Conservation (phyloP, 2,113 vertebrate genomes). For the Andinoacara biseriatus region DNA sequence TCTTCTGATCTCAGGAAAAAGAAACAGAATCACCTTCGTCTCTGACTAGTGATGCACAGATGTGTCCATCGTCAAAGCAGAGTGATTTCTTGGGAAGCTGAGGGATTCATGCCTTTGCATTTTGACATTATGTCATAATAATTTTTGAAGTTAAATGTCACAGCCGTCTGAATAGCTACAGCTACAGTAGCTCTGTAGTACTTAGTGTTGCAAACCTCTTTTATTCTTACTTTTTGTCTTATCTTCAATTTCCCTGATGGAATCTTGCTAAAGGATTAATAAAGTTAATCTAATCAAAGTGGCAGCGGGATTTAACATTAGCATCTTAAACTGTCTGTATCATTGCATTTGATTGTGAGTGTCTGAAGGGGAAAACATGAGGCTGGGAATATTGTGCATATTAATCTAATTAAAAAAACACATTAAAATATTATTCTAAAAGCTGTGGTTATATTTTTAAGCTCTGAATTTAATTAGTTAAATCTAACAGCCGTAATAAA, state of each 20-base stretch:
- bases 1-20: not conserved
- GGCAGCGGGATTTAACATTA: not conserved
- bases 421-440: not conserved
- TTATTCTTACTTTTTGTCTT: no score
- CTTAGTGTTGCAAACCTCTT: no score
- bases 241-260: no score
- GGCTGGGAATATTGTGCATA: not conserved
- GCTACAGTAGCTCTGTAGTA: no score
- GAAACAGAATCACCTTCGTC: not conserved
- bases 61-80: not conserved
- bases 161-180: not conserved
- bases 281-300: not conserved
- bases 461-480: not conserved
- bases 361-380: not conserved
- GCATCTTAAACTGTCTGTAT: not conserved
- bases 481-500: rapidly evolving
- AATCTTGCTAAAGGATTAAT: no score
- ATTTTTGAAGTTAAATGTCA: not conserved
- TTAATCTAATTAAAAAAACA: not conserved
- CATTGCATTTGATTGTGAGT: not conserved
- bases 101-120: not conserved
- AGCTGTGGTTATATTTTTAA: not conserved
- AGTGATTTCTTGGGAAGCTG: not conserved
- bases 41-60: not conserved
- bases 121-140: not conserved